Base-by-base conservation (phyloP, 35 echinoderm and acorn worm species). In the Diadema setosum region DNA sequence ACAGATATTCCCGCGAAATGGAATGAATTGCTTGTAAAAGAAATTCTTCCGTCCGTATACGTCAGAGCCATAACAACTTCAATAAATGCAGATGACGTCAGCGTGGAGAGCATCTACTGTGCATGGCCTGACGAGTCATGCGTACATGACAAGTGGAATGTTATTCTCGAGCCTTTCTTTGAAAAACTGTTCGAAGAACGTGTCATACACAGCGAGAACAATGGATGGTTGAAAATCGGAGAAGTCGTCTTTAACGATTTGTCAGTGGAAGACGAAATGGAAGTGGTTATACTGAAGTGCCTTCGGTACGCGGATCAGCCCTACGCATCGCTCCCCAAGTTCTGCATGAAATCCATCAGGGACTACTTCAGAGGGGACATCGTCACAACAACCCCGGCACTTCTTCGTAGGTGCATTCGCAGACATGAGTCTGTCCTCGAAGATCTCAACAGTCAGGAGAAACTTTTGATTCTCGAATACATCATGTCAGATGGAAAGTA, bases 11-110 rank as follows among this genome's bases (percentile, higher is more conserved):
- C 44, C 24, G 87, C 95, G n/a, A 30, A 58, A 24, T 98, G 95
- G 95, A 98, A 98, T 58, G 45, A 91, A 45, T 58, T 90, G 5
- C 81, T 98, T 30, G 84, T 85, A 14, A 40, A 87, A 27, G 85
- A 94, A 32, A 33, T 94, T n/a, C 73, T 94, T 65, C 95, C 95
- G 3, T n/a, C 60, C 3, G 91, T 78, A 9, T 98, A 94, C 60
- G 31, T 40, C 18, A 83, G 82, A 3, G 57, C 74, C 8, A 78
- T 78, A 14, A 78, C 39, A 44, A 20, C 18, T 20, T 9, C 20
- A 5, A 42, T 78, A 14, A n/a, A n/a, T n/a, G n/a, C n/a, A n/a
- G 21, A 42, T 3, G 23, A 2, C 0, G 20, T 44, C 11, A 42
- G 35, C 7, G 14, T 41, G 7, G 39, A 78, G 9, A 41, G 73